Percentiles rank a stretch among this genome's conserved stretches.
Conservation (phyloP, 2,888 invertebrate genomes). For the Cylindroiulus punctatus region DNA sequence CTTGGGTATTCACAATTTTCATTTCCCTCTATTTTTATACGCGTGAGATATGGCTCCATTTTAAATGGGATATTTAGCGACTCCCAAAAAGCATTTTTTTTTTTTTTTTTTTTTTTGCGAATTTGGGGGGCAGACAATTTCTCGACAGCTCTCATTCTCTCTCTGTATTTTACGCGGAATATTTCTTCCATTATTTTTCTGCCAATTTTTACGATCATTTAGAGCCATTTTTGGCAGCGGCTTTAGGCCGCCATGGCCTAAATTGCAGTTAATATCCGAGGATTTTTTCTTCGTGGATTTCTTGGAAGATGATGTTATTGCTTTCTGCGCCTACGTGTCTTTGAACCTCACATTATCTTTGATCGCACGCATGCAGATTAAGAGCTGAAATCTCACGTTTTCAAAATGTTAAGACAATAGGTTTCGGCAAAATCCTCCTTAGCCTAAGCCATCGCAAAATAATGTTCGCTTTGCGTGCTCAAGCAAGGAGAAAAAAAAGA, state of each 20-base stretch:
- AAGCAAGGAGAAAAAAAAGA: no score
- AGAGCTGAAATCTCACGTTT: conserved; percentile 13
- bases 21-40: no score
- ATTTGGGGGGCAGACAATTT: background rate
- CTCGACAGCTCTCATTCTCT: background rate
- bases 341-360: conserved; percentile 32
- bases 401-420: background rate
- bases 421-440: background rate
- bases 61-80: no score
- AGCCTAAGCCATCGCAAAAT: no score
- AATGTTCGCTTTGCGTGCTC: no score
- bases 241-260: conserved; percentile 1
- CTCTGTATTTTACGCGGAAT: background rate
- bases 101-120: no score
- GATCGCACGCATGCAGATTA: background rate
- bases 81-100: no score
- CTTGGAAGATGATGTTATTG: background rate
- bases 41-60: no score
- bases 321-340: background rate
- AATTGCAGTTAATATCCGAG: conserved; percentile 32
- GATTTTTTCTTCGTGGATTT: conserved; percentile 25
- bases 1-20: no score
- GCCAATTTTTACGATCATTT: background rate
- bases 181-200: conserved; percentile 7
- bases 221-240: background rate